Percentiles rank a stretch among this genome's conserved stretches.
These are phyloP conservation scores for Xyrichtys novacula DNA, from an alignment of 2,797 vertebrate genomes.

Conservation along the genomic window DNA sequence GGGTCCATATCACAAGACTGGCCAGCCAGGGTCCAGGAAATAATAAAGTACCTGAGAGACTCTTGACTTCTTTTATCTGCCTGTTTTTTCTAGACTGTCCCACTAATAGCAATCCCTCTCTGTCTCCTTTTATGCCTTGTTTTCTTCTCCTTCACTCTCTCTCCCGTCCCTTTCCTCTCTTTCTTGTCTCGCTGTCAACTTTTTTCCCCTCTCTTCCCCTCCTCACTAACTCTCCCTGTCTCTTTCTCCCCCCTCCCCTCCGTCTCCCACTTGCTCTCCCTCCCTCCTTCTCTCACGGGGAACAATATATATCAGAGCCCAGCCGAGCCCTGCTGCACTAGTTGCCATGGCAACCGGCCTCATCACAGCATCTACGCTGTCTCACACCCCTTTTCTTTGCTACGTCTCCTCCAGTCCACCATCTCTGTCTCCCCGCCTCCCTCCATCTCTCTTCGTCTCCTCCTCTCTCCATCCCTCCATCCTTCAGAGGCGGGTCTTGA, in stretches of 20 bases:
- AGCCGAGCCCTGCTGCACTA: constrained; percentile 75
- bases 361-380: constrained; percentile 68
- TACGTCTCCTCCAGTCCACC: constrained; percentile 26
- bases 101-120: constrained; percentile 57
- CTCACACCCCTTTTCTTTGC: constrained; percentile 1
- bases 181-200: constrained; percentile 25
- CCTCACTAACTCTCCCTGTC: constrained; percentile 57
- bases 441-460: background rate
- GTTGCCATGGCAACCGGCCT: constrained; percentile 83
- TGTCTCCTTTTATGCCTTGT: constrained; percentile 64
- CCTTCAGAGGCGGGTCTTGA: constrained; percentile 36
- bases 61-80: constrained; percentile 71
- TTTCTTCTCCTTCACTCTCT: constrained; percentile 31
- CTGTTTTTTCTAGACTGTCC: constrained; percentile 45
- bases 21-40: constrained; percentile 63
- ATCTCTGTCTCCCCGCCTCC: constrained; percentile 7
- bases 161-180: constrained; percentile 4
- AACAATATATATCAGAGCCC: constrained; percentile 81
- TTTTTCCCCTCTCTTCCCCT: constrained; percentile 27
- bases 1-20: constrained; percentile 50
- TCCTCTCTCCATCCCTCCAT: background rate
- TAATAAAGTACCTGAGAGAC: constrained; percentile 76
- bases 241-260: constrained; percentile 45
- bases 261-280: constrained; percentile 55
- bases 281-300: constrained; percentile 65